Evolutionary conservation across 2,113 vertebrate genomes (phyloP).

Genomic region (Hippoglossus stenolepis): DNA sequence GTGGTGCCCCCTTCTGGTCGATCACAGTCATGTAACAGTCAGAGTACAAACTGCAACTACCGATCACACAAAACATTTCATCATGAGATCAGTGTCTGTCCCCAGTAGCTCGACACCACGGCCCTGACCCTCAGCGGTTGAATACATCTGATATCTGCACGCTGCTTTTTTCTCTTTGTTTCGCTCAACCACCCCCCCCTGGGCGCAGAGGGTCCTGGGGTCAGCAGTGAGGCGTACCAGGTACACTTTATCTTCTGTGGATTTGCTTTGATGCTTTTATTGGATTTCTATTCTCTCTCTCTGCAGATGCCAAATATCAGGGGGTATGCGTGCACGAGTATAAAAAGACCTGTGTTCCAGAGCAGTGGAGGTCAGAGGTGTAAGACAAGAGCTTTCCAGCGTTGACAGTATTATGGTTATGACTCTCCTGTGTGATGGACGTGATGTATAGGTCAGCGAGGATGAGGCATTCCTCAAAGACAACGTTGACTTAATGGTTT

Average conservation of each 20-base stretch:
- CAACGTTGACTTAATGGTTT: slow-evolving; percentile 23
- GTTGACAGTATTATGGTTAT: slow-evolving; percentile 37
- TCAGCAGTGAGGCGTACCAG: not conserved
- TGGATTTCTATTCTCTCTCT: not conserved
- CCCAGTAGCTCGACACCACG: not conserved
- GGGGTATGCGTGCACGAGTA: not conserved
- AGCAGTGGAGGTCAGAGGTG: slow-evolving; percentile 38
- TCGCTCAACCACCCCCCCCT: not conserved
- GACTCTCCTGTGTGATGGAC: slow-evolving; percentile 38
- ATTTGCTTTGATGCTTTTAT: slow-evolving; percentile 28
- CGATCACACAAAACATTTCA: not conserved
- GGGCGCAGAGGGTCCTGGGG: not conserved
- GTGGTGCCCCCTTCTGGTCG: slow-evolving; percentile 26
- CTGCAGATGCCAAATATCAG: slow-evolving; percentile 25
- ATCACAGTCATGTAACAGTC: not conserved
- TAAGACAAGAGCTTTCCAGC: slow-evolving; percentile 8
- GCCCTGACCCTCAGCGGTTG: not conserved
- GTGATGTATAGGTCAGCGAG: slow-evolving; percentile 26
- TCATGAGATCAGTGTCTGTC: not conserved
- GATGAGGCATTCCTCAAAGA: slow-evolving; percentile 25
- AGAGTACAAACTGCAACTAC: too few species aligned
- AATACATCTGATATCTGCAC: not conserved
- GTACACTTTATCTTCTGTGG: not conserved
- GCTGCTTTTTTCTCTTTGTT: not conserved
- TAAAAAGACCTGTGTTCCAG: slow-evolving; percentile 6